Evolutionary conservation across 2,888 invertebrate genomes (phyloP), one percentile per base, ranked within the genome.

Genomic region (Eutolmus rufibarbis): DNA sequence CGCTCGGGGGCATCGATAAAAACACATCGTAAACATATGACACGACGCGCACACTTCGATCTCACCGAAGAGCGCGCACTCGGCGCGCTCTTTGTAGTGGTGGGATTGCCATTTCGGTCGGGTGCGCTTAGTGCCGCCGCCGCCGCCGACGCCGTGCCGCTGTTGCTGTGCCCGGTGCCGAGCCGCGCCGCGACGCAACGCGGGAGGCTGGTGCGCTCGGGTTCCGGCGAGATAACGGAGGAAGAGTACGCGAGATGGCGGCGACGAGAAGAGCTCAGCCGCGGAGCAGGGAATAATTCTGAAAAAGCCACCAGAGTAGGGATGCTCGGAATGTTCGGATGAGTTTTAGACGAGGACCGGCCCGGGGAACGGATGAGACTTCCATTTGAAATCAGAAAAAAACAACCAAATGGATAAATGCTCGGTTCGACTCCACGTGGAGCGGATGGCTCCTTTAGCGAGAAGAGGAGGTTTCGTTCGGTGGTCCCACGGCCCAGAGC

Each of bases 291-390:
- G 82, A 57, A 84, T 84, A 84, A 84, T 84, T 84, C 82, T 40
- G 82, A 84, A 84, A 84, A 84, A 84, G 82, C 82, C 82, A 84
- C 82, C 82, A 23, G 82, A 66, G 82, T 84, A 84, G 57, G 34
- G 82, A 84, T 84, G 66, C 82, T 66, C 28, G 57, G 82, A 84
- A 84, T 84, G 46, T 40, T 28, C 66, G 23, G 66, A 46, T 28
- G 19, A 46, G 23, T 28, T 34, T 40, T 19, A 9, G 5, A 16
- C n/a, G 66, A n/a, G 37, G 82, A 2, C 31, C 8, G 19, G 19
- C 7, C 19, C 8, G 66, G 37, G 66, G 23, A 12, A 7, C 8
- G 66, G 66, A 37, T 7, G 66, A 19, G 66, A 37, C 31, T n/a
- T 46, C 19, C 57, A 40, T 40, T 40, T 2, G 14, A 85, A 85